phyloP scores from a whole-genome alignment of 92 coral and sea anemone species.

The Parazoanthus darwini region DNA sequence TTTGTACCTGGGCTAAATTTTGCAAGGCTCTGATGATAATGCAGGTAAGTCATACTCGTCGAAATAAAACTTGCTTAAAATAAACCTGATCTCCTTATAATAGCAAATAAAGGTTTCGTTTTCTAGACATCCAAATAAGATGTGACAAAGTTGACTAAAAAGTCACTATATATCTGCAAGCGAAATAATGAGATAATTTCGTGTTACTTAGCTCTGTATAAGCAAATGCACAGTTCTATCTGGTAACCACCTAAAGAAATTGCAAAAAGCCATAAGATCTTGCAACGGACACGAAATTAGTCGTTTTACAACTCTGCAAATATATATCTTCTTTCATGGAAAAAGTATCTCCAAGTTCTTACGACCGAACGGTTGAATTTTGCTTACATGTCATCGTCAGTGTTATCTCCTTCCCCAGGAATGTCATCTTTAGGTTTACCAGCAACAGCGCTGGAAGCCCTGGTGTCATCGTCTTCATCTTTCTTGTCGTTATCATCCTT shows the following conservation, averaged over 20 bases:
- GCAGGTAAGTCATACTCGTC: not conserved
- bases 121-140: not conserved
- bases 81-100: not conserved
- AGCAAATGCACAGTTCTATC: not conserved
- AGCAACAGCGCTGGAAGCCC: slow-evolving; percentile 15
- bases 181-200: not conserved
- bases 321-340: not conserved
- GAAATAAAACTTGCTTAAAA: not conserved
- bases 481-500: slow-evolving; percentile 34
- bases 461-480: not conserved
- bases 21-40: not conserved
- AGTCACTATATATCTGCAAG: not conserved
- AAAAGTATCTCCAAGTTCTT: not conserved
- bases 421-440: slow-evolving; percentile 39
- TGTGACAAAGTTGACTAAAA: not conserved
- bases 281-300: not conserved
- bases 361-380: not conserved
- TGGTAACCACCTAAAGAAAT: not conserved
- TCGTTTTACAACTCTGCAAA: not conserved
- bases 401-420: slow-evolving; percentile 21
- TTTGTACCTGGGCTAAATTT: not conserved
- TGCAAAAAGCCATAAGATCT: not conserved
- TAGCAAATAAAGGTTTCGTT: not conserved
- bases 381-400: slow-evolving; percentile 33
- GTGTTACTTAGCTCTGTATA: not conserved